Evolutionary conservation across 1,140 invertebrate species (phyloP).

Genomic region (Melitaea cinxia): DNA sequence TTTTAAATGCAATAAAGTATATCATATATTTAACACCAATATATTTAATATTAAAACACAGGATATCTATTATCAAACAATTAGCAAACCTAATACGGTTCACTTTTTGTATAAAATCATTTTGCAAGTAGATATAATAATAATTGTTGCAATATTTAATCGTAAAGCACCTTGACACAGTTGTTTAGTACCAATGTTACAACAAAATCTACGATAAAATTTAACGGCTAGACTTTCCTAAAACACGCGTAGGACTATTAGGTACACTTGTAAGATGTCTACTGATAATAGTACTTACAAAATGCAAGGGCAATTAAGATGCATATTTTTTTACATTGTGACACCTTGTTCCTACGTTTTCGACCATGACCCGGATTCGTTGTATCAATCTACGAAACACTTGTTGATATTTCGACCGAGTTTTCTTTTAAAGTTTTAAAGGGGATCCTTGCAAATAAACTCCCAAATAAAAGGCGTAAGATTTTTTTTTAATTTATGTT

Average conservation of each 20-base stretch:
- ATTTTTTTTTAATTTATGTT: not conserved
- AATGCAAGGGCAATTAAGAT: not conserved
- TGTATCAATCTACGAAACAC: slow-evolving; percentile 16
- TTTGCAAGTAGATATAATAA: slow-evolving; percentile 14
- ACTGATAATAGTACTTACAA: not conserved
- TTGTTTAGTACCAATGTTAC: slow-evolving; percentile 24
- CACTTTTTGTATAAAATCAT: slow-evolving; percentile 5
- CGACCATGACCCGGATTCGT: slow-evolving; percentile 15
- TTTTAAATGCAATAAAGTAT: too few species aligned
- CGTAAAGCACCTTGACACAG: slow-evolving; percentile 21
- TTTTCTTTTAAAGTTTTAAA: too few species aligned
- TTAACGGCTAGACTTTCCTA: not conserved
- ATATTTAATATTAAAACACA: not conserved
- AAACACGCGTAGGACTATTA: not conserved
- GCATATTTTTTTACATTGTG: slow-evolving; percentile 3
- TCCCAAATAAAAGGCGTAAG: not conserved
- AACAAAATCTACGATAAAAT: slow-evolving; percentile 2
- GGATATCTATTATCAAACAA: slow-evolving; percentile 5
- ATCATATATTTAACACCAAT: too few species aligned
- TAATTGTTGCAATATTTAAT: slow-evolving; percentile 26
- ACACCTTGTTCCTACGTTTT: slow-evolving; percentile 4
- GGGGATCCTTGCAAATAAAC: not conserved
- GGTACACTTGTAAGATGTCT: not conserved
- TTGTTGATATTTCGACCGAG: slow-evolving; percentile 10
- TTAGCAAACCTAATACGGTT: slow-evolving; percentile 1